Conservation (phyloP, 2,113 vertebrate species). For the Psilopsiagon aymara region DNA sequence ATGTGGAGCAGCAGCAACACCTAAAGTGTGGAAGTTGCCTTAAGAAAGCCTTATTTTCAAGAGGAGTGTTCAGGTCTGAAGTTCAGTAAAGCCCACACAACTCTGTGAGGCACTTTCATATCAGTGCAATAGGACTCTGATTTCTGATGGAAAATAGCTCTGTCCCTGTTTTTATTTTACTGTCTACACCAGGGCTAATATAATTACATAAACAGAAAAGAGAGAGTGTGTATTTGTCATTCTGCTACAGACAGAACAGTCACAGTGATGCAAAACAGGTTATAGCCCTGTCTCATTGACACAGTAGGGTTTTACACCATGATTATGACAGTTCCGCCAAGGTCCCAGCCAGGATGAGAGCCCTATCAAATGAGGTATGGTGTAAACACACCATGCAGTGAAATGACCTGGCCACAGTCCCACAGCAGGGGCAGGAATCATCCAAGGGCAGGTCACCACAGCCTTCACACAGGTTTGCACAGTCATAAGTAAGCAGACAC, state of each 20-base stretch:
- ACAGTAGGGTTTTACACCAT: neutral
- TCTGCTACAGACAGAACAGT: neutral
- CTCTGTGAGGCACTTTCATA: neutral
- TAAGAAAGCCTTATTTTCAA: neutral
- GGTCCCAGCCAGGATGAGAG: neutral
- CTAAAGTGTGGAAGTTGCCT: neutral
- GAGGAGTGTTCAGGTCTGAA: neutral
- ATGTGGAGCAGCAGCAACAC: neutral
- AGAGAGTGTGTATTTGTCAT: neutral
- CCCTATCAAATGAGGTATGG: neutral
- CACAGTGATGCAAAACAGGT: neutral
- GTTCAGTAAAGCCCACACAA: neutral
- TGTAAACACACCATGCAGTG: neutral
- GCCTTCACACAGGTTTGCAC: neutral
- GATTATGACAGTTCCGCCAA: neutral
- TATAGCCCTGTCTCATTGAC: neutral
- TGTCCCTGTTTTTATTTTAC: neutral
- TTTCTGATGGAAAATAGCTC: neutral
- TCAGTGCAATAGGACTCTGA: fast-evolving
- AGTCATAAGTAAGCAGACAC: neutral
- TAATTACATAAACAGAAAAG: neutral
- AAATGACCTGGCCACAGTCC: neutral
- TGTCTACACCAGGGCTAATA: neutral
- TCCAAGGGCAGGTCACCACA: neutral
- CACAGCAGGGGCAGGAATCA: neutral